Evolutionary conservation across 1,140 invertebrate genomes (phyloP), one percentile per base, ranked within the genome.

Genomic region (Mylabris phalerata): DNA sequence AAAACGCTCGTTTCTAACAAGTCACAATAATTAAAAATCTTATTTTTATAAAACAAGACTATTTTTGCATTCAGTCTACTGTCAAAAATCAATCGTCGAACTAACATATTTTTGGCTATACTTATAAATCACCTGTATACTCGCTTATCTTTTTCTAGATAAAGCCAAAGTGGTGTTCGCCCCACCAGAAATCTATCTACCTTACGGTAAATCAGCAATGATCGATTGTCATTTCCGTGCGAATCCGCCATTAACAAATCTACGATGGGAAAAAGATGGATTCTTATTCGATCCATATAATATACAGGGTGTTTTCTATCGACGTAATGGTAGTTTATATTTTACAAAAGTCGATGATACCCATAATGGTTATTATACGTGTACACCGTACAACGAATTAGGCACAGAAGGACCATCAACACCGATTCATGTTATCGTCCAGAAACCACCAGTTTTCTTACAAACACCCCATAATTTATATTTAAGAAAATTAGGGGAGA

Each of bases 251-350:
- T 77, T 96, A 51, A 91, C 89, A n/a, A 92, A 93, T 71, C 78
- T 96, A 19, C 84, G 90, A 48, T 98, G 95, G 95, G 92, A 92
- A 70, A 93, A 95, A 74, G 92, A 95, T 72, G 91, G 90, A 13
- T 89, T 93, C 66, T 81, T 94, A 0, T 94, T 93, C 70, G 92
- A 95, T 73, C 90, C 92, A 1, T 92, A 92, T 73, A 91, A 93
- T 68, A 89, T 92, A 24, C 89, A 84, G 48, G 91, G 90, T 10
- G 89, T 93, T 0, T 89, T 89, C 66, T 89, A 88, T 66, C 82
- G 90, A 60, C 80, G 84, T 64, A 96, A 96, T 72, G 92, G 92
- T 39, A 94, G 92, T 62, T 78, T 95, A 4, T 90, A 86, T 63
- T 92, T 94, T 66, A 73, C 58, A 43, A 72, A 76, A 82, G 87